Conservation (phyloP, 2,888 invertebrate species). For the Eupithecia exiguata region DNA sequence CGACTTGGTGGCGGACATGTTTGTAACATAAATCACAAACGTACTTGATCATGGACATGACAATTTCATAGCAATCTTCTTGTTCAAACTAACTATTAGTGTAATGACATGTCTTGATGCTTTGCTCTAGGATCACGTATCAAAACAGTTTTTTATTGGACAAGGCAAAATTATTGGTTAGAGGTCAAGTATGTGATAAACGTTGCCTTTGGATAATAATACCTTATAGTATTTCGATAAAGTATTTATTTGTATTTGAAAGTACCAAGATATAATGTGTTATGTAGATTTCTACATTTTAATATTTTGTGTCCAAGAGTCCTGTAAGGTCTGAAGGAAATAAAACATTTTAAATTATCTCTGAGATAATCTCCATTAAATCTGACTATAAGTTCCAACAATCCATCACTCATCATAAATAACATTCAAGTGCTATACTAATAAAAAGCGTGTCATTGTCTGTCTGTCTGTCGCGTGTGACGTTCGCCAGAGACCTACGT, state of each 20-base stretch:
- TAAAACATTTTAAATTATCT: conserved; percentile 17
- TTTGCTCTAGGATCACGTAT: conserved; percentile 19
- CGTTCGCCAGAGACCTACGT: conserved; percentile 50
- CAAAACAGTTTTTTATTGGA: conserved; percentile 18
- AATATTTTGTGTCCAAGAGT: neutral
- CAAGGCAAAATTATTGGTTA: conserved; percentile 3
- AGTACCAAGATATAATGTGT: neutral
- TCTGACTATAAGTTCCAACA: conserved; percentile 38
- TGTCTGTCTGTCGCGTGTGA: conserved; percentile 51
- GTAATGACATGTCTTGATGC: conserved; percentile 31
- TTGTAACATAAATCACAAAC: conserved; percentile 21
- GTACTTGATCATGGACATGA: conserved; percentile 49
- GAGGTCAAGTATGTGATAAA: conserved; percentile 12
- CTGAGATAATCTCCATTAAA: conserved; percentile 38
- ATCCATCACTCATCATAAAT: conserved; percentile 44
- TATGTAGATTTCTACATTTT: neutral
- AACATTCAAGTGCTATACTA: conserved; percentile 54
- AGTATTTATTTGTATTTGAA: neutral
- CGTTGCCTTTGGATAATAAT: neutral
- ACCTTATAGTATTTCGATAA: neutral
- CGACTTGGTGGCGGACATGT: conserved; percentile 13
- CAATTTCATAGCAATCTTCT: conserved; percentile 65
- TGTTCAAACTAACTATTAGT: conserved; percentile 66
- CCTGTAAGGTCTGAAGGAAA: neutral
- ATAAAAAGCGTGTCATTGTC: conserved; percentile 63